Percentiles rank a stretch among this genome's conserved stretches.
Conservation (phyloP, 1,140 invertebrate species). For the Lasioglossum albipes region DNA sequence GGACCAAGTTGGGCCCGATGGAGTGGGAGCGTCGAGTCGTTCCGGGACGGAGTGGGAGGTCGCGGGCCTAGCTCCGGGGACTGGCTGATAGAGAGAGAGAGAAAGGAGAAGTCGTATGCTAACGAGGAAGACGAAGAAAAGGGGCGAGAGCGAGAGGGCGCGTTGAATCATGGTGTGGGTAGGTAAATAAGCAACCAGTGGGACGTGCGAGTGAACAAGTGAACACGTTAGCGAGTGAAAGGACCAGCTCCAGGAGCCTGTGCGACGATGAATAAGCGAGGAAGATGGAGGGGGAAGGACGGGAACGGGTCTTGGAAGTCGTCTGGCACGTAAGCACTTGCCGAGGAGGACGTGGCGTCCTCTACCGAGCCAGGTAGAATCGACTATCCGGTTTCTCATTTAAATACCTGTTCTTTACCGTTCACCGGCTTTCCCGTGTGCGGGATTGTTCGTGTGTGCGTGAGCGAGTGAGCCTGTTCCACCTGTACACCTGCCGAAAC, state of each 20-base stretch:
- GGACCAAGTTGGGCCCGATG: slow-evolving; percentile 57
- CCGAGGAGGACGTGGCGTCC: slow-evolving; percentile 68
- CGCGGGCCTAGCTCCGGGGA: slow-evolving; percentile 4
- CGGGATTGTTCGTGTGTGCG: background rate
- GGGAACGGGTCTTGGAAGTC: slow-evolving; percentile 63
- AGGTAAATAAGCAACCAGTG: slow-evolving; percentile 22
- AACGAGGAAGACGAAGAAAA: background rate
- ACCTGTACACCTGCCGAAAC: slow-evolving; percentile 57
- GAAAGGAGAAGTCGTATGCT: background rate
- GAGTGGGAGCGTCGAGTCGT: slow-evolving; percentile 54
- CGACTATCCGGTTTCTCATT: slow-evolving; percentile 69
- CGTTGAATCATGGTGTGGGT: background rate
- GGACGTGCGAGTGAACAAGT: slow-evolving; percentile 24
- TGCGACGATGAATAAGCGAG: slow-evolving; percentile 35
- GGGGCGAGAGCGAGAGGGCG: background rate
- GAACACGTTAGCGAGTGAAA: slow-evolving; percentile 34
- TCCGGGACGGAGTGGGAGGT: slow-evolving; percentile 22
- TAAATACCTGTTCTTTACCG: slow-evolving; percentile 71
- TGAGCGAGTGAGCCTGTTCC: background rate
- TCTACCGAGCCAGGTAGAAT: slow-evolving; percentile 64
- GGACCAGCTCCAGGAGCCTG: background rate
- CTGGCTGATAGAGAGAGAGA: background rate
- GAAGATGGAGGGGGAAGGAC: slow-evolving; percentile 31
- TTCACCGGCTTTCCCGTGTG: slow-evolving; percentile 60
- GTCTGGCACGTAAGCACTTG: slow-evolving; percentile 51